These are phyloP conservation scores for Brienomyrus longianalis DNA, from an alignment of 2,113 vertebrate genomes.

Conservation along the genomic window DNA sequence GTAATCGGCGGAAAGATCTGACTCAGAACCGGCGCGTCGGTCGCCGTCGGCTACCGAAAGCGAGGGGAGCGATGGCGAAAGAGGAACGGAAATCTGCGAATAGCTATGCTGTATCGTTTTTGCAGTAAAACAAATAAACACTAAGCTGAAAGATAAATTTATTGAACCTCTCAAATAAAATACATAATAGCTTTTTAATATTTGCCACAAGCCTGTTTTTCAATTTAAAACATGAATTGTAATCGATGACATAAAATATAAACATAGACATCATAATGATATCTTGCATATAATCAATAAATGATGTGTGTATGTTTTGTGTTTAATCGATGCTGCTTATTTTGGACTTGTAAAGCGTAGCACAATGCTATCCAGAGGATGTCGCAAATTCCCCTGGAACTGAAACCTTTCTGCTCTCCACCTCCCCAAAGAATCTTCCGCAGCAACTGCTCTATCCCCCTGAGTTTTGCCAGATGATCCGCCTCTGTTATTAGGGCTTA, in stretches of 20 bases:
- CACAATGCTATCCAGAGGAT: background rate
- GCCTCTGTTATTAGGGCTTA: constrained; percentile 5
- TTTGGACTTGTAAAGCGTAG: background rate
- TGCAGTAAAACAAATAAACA: background rate
- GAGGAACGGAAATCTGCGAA: background rate
- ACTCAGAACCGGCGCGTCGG: background rate
- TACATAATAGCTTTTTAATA: background rate
- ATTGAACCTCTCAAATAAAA: background rate
- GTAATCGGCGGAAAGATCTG: background rate
- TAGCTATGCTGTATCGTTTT: background rate
- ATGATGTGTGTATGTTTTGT: background rate
- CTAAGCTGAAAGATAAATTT: background rate
- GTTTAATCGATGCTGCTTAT: background rate
- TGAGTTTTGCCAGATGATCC: background rate
- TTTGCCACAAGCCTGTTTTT: background rate
- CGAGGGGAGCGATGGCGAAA: background rate
- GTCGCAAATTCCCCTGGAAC: background rate
- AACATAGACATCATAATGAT: background rate
- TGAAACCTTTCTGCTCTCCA: background rate
- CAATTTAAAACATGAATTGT: background rate
- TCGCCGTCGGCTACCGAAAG: background rate
- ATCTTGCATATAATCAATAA: background rate
- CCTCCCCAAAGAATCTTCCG: background rate
- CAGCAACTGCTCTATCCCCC: background rate
- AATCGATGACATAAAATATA: background rate